phyloP scores from a whole-genome alignment of 92 coral and sea anemone species.

The Paragorgia papillata region DNA sequence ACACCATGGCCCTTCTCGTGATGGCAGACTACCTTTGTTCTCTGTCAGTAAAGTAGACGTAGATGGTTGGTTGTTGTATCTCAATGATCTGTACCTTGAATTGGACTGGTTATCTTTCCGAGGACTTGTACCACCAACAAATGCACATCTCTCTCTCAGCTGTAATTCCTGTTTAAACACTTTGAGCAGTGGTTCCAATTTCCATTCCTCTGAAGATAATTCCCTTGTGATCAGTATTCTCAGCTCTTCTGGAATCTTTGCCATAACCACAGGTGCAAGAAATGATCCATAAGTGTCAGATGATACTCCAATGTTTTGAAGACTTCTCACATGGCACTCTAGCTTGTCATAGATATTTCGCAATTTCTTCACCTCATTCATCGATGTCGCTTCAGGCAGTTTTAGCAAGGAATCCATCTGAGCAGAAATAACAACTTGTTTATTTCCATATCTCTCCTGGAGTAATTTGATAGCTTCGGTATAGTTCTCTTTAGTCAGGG shows the following conservation, averaged over 20 bases:
- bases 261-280: constrained; percentile 46
- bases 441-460: constrained; percentile 32
- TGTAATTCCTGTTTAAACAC: constrained; percentile 34
- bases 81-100: neutral
- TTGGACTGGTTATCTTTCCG: constrained; percentile 1
- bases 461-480: constrained; percentile 34
- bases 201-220: constrained; percentile 41
- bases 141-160: constrained; percentile 39
- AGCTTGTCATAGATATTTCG: constrained; percentile 23
- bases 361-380: constrained; percentile 19
- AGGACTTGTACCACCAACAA: constrained; percentile 16
- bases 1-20: constrained; percentile 14
- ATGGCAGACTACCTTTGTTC: constrained; percentile 1
- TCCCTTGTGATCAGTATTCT: constrained; percentile 38
- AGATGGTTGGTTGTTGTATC: neutral
- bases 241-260: constrained; percentile 40
- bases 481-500: constrained; percentile 32
- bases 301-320: constrained; percentile 21
- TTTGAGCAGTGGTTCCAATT: constrained; percentile 32
- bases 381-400: constrained; percentile 26
- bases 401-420: constrained; percentile 25
- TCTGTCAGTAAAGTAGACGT: constrained; percentile 25
- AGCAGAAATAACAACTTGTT: constrained; percentile 14
- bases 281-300: constrained; percentile 47
- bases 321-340: constrained; percentile 45